Conservation (phyloP, 2,888 invertebrate genomes). For the Branchellion lobata region DNA sequence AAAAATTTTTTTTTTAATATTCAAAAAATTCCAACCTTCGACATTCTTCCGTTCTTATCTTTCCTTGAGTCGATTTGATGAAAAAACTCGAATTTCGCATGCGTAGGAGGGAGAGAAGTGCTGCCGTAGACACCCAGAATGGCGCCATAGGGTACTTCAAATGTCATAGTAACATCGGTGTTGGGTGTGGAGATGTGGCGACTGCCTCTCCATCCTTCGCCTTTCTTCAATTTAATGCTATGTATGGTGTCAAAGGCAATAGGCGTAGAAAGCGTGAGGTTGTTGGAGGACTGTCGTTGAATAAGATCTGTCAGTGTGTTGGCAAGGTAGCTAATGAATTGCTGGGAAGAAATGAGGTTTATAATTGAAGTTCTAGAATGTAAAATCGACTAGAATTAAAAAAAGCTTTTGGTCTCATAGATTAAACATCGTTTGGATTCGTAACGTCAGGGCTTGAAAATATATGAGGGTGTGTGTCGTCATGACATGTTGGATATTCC, state of each 20-base stretch:
- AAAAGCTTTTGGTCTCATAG: no score
- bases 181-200: background rate
- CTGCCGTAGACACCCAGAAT: slow-evolving; percentile 5
- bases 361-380: no score
- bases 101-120: background rate
- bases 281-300: background rate
- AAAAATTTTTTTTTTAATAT: no score
- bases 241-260: background rate
- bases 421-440: no score
- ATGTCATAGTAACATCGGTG: slow-evolving; percentile 15
- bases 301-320: background rate
- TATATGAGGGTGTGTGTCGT: no score
- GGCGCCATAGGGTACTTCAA: background rate
- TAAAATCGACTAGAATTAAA: no score
- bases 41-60: background rate
- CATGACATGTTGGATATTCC: no score
- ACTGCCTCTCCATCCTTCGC: background rate
- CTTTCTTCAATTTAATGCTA: background rate
- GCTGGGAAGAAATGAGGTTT: no score
- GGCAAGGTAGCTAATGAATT: no score
- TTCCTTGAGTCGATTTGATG: slow-evolving; percentile 2
- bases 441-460: no score
- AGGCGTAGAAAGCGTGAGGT: background rate
- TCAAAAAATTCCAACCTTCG: background rate
- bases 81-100: slow-evolving; percentile 7